Evolutionary conservation across 2,888 invertebrate species (phyloP).

Genomic region (Drosophila neoperkinsi): DNA sequence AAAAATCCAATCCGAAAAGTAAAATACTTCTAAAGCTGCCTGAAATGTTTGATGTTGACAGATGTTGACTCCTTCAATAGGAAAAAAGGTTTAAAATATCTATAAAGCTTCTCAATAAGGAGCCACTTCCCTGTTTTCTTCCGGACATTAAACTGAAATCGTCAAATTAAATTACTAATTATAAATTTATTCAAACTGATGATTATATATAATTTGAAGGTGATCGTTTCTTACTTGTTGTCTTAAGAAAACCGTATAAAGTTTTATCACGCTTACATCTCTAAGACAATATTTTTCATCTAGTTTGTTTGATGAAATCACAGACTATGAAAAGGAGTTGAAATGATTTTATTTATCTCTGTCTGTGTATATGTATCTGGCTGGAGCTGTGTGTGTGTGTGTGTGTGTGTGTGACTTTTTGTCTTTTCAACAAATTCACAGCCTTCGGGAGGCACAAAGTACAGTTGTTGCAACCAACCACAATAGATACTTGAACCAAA

Average conservation of each 20-base stretch:
- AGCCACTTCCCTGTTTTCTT: neutral
- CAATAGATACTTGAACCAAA: constrained; percentile 74
- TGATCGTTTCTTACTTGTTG: neutral
- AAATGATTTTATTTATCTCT: constrained; percentile 62
- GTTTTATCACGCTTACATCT: constrained; percentile 32
- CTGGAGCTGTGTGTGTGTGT: constrained; percentile 14
- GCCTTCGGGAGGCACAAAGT: constrained; percentile 41
- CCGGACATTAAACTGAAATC: neutral
- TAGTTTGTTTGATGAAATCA: constrained; percentile 76
- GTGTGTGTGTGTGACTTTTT: constrained; percentile 47
- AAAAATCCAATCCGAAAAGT: neutral
- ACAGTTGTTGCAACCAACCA: constrained; percentile 64
- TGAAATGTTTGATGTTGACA: neutral
- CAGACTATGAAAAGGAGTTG: constrained; percentile 75
- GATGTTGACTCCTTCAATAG: neutral
- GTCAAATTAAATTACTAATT: neutral
- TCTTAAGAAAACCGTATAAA: neutral
- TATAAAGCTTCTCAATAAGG: neutral
- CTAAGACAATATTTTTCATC: constrained; percentile 30
- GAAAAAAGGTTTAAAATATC: rapidly evolving
- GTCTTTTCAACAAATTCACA: constrained; percentile 56
- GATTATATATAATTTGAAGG: neutral
- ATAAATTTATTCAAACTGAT: no score
- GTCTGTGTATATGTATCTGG: constrained; percentile 24
- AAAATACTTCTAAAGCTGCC: no score